Conservation (phyloP, 2,113 vertebrate genomes). For the Pangasianodon gigas region DNA sequence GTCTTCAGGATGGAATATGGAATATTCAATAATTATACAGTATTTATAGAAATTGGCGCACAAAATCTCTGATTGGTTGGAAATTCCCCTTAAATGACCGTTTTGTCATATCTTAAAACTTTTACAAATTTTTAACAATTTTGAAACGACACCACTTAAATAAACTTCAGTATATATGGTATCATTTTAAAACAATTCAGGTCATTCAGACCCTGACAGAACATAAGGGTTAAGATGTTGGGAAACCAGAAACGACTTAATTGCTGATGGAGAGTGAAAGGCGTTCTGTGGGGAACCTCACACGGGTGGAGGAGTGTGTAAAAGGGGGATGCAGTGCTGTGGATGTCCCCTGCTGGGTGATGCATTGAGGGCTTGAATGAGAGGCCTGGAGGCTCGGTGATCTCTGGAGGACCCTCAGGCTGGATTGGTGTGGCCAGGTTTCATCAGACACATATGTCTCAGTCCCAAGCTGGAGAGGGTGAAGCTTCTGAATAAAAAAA, state of each 20-base stretch:
- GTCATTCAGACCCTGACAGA: background rate
- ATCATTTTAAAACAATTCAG: background rate
- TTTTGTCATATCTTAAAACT: background rate
- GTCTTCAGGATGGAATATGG: background rate
- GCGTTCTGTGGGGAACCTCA: slow-evolving; percentile 22
- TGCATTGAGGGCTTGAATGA: slow-evolving; percentile 42
- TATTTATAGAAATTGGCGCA: background rate
- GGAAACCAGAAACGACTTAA: slow-evolving; percentile 13
- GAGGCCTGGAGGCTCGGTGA: slow-evolving; percentile 14
- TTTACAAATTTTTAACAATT: background rate
- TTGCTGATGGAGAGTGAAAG: background rate
- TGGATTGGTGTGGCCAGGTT: slow-evolving; percentile 52
- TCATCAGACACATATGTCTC: slow-evolving; percentile 61
- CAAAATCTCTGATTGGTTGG: background rate
- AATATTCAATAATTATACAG: background rate
- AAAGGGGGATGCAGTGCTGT: slow-evolving; percentile 39
- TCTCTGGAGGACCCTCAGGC: slow-evolving; percentile 47
- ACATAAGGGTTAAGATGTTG: slow-evolving; percentile 1
- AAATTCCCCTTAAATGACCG: background rate
- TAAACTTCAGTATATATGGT: background rate
- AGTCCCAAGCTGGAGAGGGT: slow-evolving; percentile 53
- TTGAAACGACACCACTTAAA: background rate
- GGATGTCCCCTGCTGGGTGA: slow-evolving; percentile 50
- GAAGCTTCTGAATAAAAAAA: slow-evolving; percentile 15
- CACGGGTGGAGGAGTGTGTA: slow-evolving; percentile 24